Conservation (phyloP, 2,113 vertebrate genomes). For the Crotalus viridis region DNA sequence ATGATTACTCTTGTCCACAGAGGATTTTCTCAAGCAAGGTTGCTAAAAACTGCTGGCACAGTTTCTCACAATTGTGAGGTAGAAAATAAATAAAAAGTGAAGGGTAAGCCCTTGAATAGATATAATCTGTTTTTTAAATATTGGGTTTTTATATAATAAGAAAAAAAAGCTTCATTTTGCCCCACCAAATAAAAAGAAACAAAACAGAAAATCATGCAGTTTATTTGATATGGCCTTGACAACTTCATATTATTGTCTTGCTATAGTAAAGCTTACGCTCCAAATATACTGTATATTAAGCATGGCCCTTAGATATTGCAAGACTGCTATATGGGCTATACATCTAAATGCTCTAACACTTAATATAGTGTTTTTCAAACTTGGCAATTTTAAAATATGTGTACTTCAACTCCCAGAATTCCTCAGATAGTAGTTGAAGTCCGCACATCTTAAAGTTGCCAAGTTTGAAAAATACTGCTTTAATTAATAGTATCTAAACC, state of each 20-base stretch:
- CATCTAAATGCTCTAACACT: not conserved
- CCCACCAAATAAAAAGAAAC: not conserved
- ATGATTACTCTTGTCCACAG: not conserved
- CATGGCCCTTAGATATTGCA: not conserved
- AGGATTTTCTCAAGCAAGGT: not conserved
- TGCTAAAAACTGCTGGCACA: not conserved
- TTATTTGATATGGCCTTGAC: not conserved
- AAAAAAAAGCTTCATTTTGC: not conserved
- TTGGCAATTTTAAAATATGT: not conserved
- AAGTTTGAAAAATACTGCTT: not conserved
- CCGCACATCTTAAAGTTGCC: not conserved
- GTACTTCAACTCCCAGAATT: not conserved
- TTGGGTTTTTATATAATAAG: not conserved
- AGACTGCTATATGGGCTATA: not conserved
- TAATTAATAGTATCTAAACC: not conserved
- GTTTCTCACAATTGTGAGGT: not conserved
- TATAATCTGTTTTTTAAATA: not conserved
- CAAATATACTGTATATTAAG: not conserved
- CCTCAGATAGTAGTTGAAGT: not conserved
- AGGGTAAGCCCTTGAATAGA: not conserved
- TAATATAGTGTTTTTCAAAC: not conserved
- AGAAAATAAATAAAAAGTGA: not conserved
- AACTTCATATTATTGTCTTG: not conserved
- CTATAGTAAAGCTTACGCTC: not conserved
- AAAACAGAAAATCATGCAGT: not conserved